phyloP scores from a whole-genome alignment of 2,888 invertebrate genomes.

The Sepiola atlantica region DNA sequence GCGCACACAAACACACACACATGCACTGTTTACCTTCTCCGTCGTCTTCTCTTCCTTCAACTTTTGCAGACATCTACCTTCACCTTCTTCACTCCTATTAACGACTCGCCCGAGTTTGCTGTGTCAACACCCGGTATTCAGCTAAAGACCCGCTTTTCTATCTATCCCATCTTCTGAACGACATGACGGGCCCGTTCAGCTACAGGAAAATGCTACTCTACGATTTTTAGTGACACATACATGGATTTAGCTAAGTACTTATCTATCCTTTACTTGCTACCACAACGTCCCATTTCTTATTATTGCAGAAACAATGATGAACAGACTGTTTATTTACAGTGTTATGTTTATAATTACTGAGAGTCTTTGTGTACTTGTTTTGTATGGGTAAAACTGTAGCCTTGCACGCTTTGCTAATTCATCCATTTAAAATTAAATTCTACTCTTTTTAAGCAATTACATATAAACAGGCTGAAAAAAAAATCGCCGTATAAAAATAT shows the following conservation, averaged over 20 bases:
- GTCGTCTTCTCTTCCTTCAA: constrained; percentile 15
- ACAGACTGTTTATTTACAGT: not conserved
- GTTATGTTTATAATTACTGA: not conserved
- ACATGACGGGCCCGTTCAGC: not conserved
- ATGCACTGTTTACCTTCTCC: not conserved
- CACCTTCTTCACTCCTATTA: constrained; percentile 32
- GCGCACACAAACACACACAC: too few relatives aligned
- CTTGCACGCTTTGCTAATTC: too few relatives aligned
- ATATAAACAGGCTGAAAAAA: too few relatives aligned
- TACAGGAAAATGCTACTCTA: constrained; percentile 1
- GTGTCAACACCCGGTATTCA: constrained; percentile 2
- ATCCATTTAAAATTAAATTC: too few relatives aligned
- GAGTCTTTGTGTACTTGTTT: not conserved
- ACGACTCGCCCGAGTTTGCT: constrained; percentile 32
- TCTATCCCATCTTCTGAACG: not conserved
- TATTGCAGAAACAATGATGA: not conserved
- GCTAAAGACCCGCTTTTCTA: not conserved
- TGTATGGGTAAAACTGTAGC: not conserved
- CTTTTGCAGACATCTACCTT: not conserved
- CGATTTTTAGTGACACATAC: not conserved
- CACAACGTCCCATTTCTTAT: not conserved
- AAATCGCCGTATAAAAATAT: too few relatives aligned
- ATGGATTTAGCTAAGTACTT: not conserved
- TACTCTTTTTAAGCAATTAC: too few relatives aligned
- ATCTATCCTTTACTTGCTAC: not conserved